Percentiles rank a stretch among this genome's conserved stretches.
Evolutionary conservation across 2,797 vertebrate species (phyloP).

Genomic region (Halcyon smyrnensis): DNA sequence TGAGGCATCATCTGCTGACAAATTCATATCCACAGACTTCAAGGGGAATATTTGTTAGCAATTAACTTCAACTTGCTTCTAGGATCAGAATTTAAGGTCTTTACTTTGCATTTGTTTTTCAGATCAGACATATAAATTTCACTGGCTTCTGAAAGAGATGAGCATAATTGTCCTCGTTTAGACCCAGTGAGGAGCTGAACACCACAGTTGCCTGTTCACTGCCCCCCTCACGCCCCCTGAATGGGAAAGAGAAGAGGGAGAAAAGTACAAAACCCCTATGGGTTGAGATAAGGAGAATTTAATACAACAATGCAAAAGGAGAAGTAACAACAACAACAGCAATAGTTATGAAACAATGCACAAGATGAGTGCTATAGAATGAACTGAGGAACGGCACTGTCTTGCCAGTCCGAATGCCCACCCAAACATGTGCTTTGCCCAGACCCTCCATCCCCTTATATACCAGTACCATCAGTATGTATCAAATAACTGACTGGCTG

Average conservation of each 20-base stretch:
- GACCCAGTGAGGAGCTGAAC: too few relatives aligned
- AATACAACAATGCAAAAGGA: neutral
- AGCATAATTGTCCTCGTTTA: neutral
- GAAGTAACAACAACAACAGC: neutral
- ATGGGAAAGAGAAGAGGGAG: neutral
- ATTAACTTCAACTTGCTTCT: conserved; percentile 23
- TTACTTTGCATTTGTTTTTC: neutral
- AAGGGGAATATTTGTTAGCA: conserved; percentile 4
- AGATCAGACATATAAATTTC: neutral
- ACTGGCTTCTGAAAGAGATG: neutral
- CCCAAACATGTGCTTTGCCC: too few relatives aligned
- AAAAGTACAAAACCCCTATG: neutral
- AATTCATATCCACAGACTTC: neutral
- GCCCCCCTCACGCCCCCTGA: too few relatives aligned
- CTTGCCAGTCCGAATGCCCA: too few relatives aligned
- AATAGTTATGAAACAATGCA: neutral
- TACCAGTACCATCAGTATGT: neutral
- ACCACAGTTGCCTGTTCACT: too few relatives aligned
- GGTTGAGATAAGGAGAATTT: neutral
- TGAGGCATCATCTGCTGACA: conserved; percentile 17
- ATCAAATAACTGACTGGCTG: neutral
- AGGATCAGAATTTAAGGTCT: neutral
- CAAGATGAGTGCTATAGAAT: neutral
- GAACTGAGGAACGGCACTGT: neutral
- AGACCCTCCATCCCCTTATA: neutral